phyloP scores from a whole-genome alignment of 2,113 vertebrate species.

The Nasalis larvatus region DNA sequence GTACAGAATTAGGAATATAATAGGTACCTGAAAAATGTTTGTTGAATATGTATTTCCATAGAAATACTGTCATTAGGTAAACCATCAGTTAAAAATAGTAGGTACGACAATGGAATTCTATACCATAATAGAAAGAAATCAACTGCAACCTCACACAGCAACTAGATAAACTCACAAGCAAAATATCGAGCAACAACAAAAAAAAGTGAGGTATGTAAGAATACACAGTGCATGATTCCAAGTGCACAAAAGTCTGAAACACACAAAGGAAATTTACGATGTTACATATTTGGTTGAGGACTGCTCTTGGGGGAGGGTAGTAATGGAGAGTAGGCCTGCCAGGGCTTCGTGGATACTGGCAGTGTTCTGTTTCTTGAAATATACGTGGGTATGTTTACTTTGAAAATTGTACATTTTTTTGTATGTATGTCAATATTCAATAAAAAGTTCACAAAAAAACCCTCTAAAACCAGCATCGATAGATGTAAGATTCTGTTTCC shows the following conservation, averaged over 20 bases:
- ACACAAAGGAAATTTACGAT: neutral
- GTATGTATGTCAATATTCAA: neutral
- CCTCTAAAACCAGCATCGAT: neutral
- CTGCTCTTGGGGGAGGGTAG: neutral
- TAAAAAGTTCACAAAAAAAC: neutral
- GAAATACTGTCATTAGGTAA: neutral
- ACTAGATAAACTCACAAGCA: neutral
- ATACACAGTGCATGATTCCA: neutral
- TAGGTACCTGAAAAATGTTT: neutral
- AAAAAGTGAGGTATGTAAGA: neutral
- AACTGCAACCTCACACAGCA: neutral
- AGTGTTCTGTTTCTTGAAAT: neutral
- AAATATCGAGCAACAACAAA: neutral
- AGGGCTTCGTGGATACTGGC: neutral
- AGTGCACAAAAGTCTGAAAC: neutral
- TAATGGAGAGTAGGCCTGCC: neutral
- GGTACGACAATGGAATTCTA: neutral
- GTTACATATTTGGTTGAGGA: neutral
- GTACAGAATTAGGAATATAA: neutral
- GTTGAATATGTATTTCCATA: neutral
- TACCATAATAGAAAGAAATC: neutral
- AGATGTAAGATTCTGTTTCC: neutral
- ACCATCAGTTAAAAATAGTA: neutral
- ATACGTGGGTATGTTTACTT: neutral
- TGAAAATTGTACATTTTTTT: neutral